These are phyloP conservation scores for Drosophila mulleri DNA, from an alignment of 2,888 invertebrate species.

Conservation along the genomic window DNA sequence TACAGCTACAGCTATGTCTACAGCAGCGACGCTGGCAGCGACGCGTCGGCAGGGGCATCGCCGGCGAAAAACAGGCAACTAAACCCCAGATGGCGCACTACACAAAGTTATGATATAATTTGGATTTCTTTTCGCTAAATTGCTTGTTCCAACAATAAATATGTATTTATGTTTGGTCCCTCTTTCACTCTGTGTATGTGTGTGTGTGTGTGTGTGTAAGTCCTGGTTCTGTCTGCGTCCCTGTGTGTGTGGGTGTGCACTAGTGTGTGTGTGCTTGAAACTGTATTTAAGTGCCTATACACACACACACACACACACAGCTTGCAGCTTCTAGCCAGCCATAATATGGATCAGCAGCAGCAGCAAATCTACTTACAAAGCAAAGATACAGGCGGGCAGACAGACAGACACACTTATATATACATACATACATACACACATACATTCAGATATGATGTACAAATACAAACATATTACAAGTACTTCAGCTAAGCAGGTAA, in stretches of 20 bases:
- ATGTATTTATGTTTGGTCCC: constrained; percentile 75
- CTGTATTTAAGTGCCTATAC: constrained; percentile 5
- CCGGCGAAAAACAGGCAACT: constrained; percentile 70
- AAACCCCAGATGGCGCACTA: constrained; percentile 85
- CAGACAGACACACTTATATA: neutral
- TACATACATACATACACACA: neutral
- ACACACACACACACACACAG: constrained; percentile 40
- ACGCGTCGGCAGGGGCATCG: constrained; percentile 4
- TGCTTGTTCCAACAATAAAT: constrained; percentile 81
- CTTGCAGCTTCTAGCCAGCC: constrained; percentile 25
- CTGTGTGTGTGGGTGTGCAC: constrained; percentile 10
- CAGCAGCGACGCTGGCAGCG: neutral
- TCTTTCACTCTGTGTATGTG: constrained; percentile 1
- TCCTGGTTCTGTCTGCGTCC: constrained; percentile 29
- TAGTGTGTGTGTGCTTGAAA: constrained; percentile 43
- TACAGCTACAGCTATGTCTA: neutral
- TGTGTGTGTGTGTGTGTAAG: constrained; percentile 23
- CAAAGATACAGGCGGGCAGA: neutral
- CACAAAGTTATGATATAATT: constrained; percentile 81
- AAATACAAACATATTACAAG: neutral
- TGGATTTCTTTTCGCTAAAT: constrained; percentile 81
- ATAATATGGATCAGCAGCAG: constrained; percentile 34
- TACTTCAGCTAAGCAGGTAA: neutral
- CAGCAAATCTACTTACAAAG: constrained; percentile 26
- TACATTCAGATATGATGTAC: constrained; percentile 1